Base-by-base conservation (phyloP, 2,113 vertebrate genomes). In the Lampris megalopsis region DNA sequence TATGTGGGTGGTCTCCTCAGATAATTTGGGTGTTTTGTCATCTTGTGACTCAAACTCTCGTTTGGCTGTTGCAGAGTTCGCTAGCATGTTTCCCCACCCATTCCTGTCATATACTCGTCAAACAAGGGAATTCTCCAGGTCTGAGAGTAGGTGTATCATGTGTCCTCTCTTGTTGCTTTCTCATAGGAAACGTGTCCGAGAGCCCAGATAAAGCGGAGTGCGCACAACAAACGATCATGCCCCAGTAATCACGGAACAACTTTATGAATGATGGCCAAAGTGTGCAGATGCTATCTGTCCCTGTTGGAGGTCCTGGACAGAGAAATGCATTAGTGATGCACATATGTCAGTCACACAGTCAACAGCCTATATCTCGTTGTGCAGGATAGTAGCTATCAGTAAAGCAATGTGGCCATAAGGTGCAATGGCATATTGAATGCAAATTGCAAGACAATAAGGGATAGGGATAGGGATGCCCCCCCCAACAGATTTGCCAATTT, bases 81-180 rank as follows among this genome's bases (percentile, higher is more conserved):
- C 60, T 8, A 40, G 11, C 37, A 6, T 52, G 83, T 71, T 90
- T 90, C 84, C 37, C 83, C 86, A 92, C 84, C 54, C 77, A 86
- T 90, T 88, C 84, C 81, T 88, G 66, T 69, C 36, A 37, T 73
- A 63, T 13, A 24, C n/a, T 6, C 45, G 56, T 71, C 9, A 53
- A 8, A 68, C 36, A 9, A 68, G 48, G 36, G 35, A 42, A 37
- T 75, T 64, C 53, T 74, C 5, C 24, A 8, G 64, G 67, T 61
- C 63, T 48, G 76, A 80, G 68, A 50, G 68, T 74, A 80, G 86
- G 72, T 81, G 64, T 67, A 79, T 91, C 86, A 54, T 1, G 68
- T 92, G 60, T 86, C 0, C 81, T 3, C 8, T 37, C 3, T 0
- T 11, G 53, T 0, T n/a, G 57, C 43, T 71, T 85, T 86, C 87